Conservation (phyloP, 2,797 vertebrate genomes). For the Yasuhikotakia modesta region DNA sequence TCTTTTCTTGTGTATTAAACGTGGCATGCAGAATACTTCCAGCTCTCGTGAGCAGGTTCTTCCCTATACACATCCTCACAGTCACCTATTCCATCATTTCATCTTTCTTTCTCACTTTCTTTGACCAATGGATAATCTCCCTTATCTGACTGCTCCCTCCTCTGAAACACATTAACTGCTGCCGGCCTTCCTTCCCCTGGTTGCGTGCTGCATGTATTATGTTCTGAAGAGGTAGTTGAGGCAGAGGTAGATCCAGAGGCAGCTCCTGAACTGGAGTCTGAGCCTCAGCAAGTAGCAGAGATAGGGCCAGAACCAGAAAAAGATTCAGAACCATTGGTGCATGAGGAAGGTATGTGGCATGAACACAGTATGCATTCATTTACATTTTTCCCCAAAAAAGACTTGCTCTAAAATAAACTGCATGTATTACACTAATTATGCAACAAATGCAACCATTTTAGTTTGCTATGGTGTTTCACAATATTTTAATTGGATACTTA, state of each 20-base stretch:
- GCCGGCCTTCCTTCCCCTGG: conserved; percentile 70
- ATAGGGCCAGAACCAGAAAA: conserved; percentile 61
- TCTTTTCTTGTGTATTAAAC: conserved; percentile 5
- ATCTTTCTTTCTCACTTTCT: conserved; percentile 54
- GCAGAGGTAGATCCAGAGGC: conserved; percentile 86
- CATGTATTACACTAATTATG: conserved; percentile 3
- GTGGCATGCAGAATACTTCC: conserved; percentile 12
- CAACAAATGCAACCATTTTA: not conserved
- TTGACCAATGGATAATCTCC: conserved; percentile 54
- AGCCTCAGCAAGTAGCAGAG: conserved; percentile 72
- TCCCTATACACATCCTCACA: conserved; percentile 48
- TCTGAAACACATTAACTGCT: conserved; percentile 70
- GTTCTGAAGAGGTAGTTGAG: conserved; percentile 82
- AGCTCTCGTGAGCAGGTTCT: conserved; percentile 25
- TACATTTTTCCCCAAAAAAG: conserved; percentile 54
- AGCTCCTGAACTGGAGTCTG: conserved; percentile 72
- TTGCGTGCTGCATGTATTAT: conserved; percentile 80
- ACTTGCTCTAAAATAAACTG: not conserved
- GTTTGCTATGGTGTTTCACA: conserved; percentile 26
- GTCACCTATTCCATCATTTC: conserved; percentile 53
- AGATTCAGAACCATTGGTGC: conserved; percentile 53
- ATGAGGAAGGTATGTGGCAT: conserved; percentile 84
- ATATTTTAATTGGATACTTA: conserved; percentile 9
- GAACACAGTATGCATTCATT: conserved; percentile 70
- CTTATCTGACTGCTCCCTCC: conserved; percentile 71